Evolutionary conservation across 2,888 invertebrate genomes (phyloP), one percentile per base, ranked within the genome.

Genomic region (Lasioglossum vierecki): DNA sequence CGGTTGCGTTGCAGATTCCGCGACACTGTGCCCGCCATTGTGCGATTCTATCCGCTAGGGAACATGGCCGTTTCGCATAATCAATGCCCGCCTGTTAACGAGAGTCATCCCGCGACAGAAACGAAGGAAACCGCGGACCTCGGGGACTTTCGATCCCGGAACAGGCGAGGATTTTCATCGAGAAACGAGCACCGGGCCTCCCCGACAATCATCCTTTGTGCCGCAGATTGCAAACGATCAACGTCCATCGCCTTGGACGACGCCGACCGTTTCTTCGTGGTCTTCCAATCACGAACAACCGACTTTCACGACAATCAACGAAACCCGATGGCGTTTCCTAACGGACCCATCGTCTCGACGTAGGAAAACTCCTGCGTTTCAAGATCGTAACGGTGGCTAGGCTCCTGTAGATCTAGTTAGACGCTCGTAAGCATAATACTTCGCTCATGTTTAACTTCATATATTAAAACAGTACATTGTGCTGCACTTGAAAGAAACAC

Each of bases 1-100:
- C 41, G 70, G 26, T 78, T 71, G 74, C 77, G 49, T 60, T 35
- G 84, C 84, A 18, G 44, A 70, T 84, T 84, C 83, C 84, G 60
- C 9, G 15, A 15, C 66, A 57, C 44, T 26, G 41, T 41, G 22
- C 35, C 60, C 44, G 41, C 41, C 8, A 9, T 68, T 53, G 79
- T 75, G 22, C 63, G 30, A 15, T 15, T 53, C 30, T 22, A 35
- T 76, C 18, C 26, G 41, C 68, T 18, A 18, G 15, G 15, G 63
- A 15, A 30, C 66, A 22, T 4, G 18, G 30, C 63, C 30, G 18
- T 66, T 35, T 35, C 66, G 30, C 66, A 18, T 18, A 76, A 76
- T 68, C 76, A 76, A 44, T 39, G 66, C 26, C 35, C 63, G 44
- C 39, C 13, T 76, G 63, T 76, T 63, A 30, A 46, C 26, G 46